A percentile compares a stretch with the other conserved stretches of the same genome.
Evolutionary conservation across 1,140 invertebrate genomes (phyloP).

Genomic region (Ladona fulva): DNA sequence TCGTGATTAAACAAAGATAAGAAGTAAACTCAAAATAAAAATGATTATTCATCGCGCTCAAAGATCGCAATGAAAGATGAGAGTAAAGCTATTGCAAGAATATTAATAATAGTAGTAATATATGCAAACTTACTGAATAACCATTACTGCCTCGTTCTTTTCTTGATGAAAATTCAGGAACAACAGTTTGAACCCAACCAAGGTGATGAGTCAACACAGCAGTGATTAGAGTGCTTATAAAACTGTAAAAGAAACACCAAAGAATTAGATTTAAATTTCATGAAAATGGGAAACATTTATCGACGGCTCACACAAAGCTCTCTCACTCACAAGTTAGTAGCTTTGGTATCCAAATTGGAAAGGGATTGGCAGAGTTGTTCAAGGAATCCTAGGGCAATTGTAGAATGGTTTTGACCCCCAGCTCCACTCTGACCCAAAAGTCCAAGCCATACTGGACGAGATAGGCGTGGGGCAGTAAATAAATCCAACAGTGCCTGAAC

Average conservation of each 20-base stretch:
- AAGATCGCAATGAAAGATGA: no score
- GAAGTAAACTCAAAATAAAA: no score
- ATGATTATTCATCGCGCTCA: no score
- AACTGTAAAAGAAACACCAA: conserved; percentile 49
- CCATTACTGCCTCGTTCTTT: not conserved
- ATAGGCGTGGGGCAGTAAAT: conserved; percentile 53
- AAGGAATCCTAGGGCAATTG: conserved; percentile 43
- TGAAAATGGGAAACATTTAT: conserved; percentile 21
- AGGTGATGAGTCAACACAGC: conserved; percentile 81
- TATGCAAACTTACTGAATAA: conserved; percentile 15
- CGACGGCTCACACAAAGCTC: no score
- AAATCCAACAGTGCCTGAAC: conserved; percentile 52
- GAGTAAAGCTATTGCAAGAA: no score
- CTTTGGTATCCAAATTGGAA: conserved; percentile 57
- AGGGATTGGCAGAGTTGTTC: conserved; percentile 50
- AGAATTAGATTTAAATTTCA: conserved; percentile 14
- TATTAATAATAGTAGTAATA: no score
- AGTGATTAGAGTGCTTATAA: conserved; percentile 79
- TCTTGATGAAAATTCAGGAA: conserved; percentile 24
- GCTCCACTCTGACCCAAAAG: conserved; percentile 42
- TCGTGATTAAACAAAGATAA: no score
- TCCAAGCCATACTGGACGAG: conserved; percentile 56
- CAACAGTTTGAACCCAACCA: conserved; percentile 77
- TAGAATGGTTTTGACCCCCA: conserved; percentile 13
- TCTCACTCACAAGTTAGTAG: conserved; percentile 75